phyloP scores from a whole-genome alignment of 2,113 vertebrate genomes.

The Tupaia tana region DNA sequence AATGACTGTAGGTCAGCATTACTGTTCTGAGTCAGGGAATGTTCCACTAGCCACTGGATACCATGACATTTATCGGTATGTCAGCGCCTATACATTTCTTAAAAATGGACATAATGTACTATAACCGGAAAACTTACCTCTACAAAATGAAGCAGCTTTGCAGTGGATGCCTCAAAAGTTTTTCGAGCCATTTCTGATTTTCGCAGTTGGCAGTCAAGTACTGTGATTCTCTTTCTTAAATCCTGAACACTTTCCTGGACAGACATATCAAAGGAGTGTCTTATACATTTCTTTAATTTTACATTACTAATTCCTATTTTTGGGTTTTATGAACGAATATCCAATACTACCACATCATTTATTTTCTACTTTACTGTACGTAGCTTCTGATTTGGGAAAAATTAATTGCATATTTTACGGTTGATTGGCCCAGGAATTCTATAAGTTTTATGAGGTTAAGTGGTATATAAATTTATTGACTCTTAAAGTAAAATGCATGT shows the following conservation, averaged over 20 bases:
- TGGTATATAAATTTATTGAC: neutral
- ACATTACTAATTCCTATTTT: neutral
- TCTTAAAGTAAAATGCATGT: slow-evolving; percentile 12
- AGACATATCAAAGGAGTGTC: neutral
- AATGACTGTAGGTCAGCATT: neutral
- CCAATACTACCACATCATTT: neutral
- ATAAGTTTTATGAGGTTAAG: slow-evolving; percentile 34
- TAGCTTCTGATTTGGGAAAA: neutral
- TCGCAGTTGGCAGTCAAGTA: slow-evolving; percentile 94
- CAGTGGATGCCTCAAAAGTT: slow-evolving; percentile 92
- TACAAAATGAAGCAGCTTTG: slow-evolving; percentile 94
- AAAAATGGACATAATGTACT: neutral
- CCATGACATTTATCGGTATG: neutral
- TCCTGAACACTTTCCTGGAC: slow-evolving; percentile 91
- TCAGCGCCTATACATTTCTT: neutral
- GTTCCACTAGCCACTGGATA: neutral
- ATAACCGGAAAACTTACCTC: slow-evolving; percentile 88
- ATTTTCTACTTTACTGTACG: neutral
- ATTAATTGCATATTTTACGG: neutral
- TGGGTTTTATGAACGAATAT: neutral
- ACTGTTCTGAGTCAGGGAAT: neutral
- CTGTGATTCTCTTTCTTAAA: slow-evolving; percentile 91
- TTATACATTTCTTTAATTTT: neutral
- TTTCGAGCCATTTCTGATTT: slow-evolving; percentile 92
- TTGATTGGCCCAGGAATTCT: neutral